Base-by-base conservation (phyloP, 1,140 invertebrate species). In the Ooceraea biroi region DNA sequence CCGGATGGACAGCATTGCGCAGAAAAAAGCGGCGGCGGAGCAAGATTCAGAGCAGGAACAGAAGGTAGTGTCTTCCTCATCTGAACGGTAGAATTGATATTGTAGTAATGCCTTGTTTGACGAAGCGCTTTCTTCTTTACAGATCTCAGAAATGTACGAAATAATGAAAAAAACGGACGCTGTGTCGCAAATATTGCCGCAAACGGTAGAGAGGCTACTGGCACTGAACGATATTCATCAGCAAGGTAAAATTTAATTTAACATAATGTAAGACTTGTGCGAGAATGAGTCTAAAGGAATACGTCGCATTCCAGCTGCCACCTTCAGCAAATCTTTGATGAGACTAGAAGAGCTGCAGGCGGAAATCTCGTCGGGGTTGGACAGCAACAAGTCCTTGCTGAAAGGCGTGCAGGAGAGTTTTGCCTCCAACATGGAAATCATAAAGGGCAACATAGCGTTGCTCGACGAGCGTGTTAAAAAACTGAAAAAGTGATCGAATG, bases 81-180 rank as follows among this genome's bases (percentile, higher is more conserved):
- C 12, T 4, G 10, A 44, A 22, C 30, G 14, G 48, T 22, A 50
- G 11, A 82, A 30, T 74, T 3, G 50, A 25, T 22, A 7, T 72
- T 25, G 14, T 3, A 17, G 36, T 68, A 58, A 46, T 22, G 22
- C 71, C n/a, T 58, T 19, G 3, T 8, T 11, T 57, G 65, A 83
- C 22, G 5, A 61, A 82, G 14, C n/a, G 50, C 80, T 88, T 91
- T 46, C 7, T 83, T 87, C 89, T 89, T 94, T 92, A 97, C 92
- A 97, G 97, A 96, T 98, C 60, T 94, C 96, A 25, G 98, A 98
- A 91, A 94, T 99, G 83, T 98, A 98, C 94, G 97, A 98, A 85
- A 94, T 98, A 57, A 95, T 98, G 60, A 98, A 98, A 92, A 97
- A 97, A 93, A 97, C 96, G 55, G 97, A 98, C 91, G 95, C 96